Conservation (phyloP, 2,113 vertebrate genomes). For the Nothobranchius kuhntae region DNA sequence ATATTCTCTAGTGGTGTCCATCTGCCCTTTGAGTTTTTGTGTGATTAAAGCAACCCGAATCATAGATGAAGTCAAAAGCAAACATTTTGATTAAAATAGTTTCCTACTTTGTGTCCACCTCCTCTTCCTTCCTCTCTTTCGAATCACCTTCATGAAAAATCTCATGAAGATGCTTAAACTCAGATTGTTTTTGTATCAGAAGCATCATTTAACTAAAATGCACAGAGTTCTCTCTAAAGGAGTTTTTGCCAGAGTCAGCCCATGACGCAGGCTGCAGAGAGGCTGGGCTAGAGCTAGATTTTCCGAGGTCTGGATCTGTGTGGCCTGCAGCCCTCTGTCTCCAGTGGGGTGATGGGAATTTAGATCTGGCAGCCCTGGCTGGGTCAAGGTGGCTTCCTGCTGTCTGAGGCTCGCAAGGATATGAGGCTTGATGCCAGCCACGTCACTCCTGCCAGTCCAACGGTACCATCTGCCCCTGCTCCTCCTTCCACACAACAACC, state of each 20-base stretch:
- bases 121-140: neutral
- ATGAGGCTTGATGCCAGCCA: conserved; percentile 58
- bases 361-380: conserved; percentile 51
- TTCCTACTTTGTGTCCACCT: too few species aligned
- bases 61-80: too few species aligned
- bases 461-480: conserved; percentile 67
- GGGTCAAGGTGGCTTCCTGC: conserved; percentile 67
- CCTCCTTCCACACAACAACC: conserved; percentile 57
- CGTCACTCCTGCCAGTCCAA: conserved; percentile 61
- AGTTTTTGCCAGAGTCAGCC: conserved; percentile 30
- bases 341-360: conserved; percentile 51
- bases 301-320: conserved; percentile 12
- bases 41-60: too few species aligned
- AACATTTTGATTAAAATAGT: too few species aligned
- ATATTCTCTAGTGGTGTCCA: too few species aligned
- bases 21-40: too few species aligned
- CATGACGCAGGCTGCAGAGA: conserved; percentile 44
- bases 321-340: conserved; percentile 31
- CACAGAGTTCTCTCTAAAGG: conserved; percentile 24
- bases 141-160: neutral
- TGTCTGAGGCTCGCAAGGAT: conserved; percentile 48
- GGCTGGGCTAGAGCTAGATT: conserved; percentile 28
- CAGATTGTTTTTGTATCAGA: conserved; percentile 15
- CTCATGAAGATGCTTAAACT: conserved; percentile 16
- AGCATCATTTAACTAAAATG: conserved; percentile 12